Conservation (phyloP, 1,140 invertebrate species). For the Eriocheir sinensis region DNA sequence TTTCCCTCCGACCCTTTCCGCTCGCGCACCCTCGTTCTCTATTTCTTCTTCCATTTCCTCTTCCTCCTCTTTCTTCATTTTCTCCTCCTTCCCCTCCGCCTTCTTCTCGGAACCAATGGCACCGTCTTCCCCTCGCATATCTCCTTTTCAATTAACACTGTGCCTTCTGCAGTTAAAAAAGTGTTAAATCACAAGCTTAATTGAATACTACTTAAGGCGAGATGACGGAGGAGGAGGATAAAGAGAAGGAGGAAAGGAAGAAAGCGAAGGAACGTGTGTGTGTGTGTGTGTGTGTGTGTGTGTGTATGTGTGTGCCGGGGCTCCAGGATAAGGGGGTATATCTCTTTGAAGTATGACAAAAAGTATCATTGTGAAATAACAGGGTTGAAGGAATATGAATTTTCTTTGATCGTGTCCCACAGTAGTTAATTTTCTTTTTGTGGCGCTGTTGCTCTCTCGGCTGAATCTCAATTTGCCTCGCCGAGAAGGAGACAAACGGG, state of each 20-base stretch:
- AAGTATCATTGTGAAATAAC: background rate
- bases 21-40: conserved; percentile 15
- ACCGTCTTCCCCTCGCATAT: conserved; percentile 54
- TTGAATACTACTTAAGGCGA: conserved; percentile 61
- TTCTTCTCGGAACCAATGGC: conserved; percentile 10
- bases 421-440: background rate
- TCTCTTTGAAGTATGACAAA: too few species aligned
- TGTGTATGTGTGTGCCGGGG: conserved; percentile 48
- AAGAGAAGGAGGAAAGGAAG: background rate
- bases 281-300: conserved; percentile 40
- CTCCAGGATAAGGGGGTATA: too few species aligned
- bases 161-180: conserved; percentile 68
- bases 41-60: background rate
- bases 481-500: background rate
- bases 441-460: background rate
- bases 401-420: background rate
- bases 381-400: background rate
- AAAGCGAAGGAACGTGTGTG: conserved; percentile 39
- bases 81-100: background rate
- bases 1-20: background rate
- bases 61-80: background rate
- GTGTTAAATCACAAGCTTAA: conserved; percentile 72
- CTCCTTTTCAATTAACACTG: conserved; percentile 70
- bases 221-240: conserved; percentile 38
- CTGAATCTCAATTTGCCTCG: background rate